phyloP scores from a whole-genome alignment of 2,888 invertebrate species.

The Drosophila acutilabella region DNA sequence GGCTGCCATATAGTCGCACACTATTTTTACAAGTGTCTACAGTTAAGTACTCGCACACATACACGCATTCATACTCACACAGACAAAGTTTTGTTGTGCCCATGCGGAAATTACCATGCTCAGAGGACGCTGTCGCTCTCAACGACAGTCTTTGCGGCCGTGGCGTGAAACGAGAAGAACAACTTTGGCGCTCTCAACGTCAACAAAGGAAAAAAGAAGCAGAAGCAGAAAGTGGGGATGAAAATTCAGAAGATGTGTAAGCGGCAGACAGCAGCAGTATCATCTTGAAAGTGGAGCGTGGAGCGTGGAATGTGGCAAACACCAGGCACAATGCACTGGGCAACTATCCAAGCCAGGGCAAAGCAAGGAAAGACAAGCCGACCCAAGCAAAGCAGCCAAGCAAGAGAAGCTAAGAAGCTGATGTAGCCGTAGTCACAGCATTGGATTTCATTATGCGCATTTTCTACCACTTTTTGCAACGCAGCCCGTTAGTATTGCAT shows the following conservation, averaged over 20 bases:
- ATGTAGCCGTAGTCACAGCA: slow-evolving; percentile 64
- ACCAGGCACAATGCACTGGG: slow-evolving; percentile 39
- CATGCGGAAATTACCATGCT: slow-evolving; percentile 79
- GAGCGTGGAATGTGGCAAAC: slow-evolving; percentile 46
- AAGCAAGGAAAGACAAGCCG: slow-evolving; percentile 42
- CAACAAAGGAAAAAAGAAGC: slow-evolving; percentile 50
- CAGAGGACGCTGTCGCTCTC: slow-evolving; percentile 49
- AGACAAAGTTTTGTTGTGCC: slow-evolving; percentile 48
- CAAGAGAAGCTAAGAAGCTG: slow-evolving; percentile 68
- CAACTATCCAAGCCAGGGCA: slow-evolving; percentile 32
- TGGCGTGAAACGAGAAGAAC: slow-evolving; percentile 71
- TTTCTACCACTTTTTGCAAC: slow-evolving; percentile 70
- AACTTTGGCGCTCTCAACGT: slow-evolving; percentile 66
- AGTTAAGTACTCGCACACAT: slow-evolving; percentile 61
- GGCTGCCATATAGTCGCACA: slow-evolving; percentile 73
- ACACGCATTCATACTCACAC: slow-evolving; percentile 23
- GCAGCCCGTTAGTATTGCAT: slow-evolving; percentile 73
- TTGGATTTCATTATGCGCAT: slow-evolving; percentile 81
- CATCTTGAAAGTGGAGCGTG: slow-evolving; percentile 58
- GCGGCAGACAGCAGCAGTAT: slow-evolving; percentile 32
- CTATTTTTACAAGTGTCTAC: slow-evolving; percentile 80
- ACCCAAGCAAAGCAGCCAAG: slow-evolving; percentile 26
- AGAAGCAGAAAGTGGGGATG: background rate
- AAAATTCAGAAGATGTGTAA: slow-evolving; percentile 21
- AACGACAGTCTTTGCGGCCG: slow-evolving; percentile 52